Evolutionary conservation across 2,888 invertebrate genomes (phyloP).

Genomic region (Leuctra nigra): DNA sequence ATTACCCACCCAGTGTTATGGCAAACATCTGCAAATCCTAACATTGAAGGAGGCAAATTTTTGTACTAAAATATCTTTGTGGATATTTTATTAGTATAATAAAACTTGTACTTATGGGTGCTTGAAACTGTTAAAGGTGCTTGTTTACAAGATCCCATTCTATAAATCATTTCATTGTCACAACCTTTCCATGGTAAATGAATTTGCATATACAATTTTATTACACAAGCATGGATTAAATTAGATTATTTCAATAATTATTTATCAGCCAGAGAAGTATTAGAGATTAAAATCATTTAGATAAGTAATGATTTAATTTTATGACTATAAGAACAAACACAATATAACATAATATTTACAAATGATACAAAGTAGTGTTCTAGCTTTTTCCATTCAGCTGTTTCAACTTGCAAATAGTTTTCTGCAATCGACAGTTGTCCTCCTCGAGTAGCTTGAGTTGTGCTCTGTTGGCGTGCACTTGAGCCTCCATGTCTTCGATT

Average conservation of each 20-base stretch:
- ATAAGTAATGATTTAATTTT: too few species aligned
- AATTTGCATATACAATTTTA: too few species aligned
- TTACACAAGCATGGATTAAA: too few species aligned
- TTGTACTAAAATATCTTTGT: slow-evolving; percentile 25
- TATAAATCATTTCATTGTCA: too few species aligned
- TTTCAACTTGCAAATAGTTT: slow-evolving; percentile 18
- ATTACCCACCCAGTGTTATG: background rate
- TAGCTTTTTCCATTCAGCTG: slow-evolving; percentile 1
- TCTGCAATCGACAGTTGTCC: slow-evolving; percentile 13
- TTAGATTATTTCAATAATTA: too few species aligned
- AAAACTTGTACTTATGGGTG: slow-evolving; percentile 27
- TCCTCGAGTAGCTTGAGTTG: slow-evolving; percentile 15
- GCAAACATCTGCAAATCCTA: background rate
- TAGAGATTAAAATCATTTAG: too few species aligned
- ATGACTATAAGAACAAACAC: too few species aligned
- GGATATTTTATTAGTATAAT: slow-evolving; percentile 25
- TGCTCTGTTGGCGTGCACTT: slow-evolving; percentile 18
- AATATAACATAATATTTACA: too few species aligned
- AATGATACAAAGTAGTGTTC: background rate
- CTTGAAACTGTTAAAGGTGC: background rate
- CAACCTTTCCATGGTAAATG: too few species aligned
- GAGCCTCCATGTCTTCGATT: slow-evolving; percentile 19
- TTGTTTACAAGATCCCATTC: too few species aligned
- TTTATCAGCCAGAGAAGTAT: too few species aligned
- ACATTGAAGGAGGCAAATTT: slow-evolving; percentile 24